Conservation (phyloP, 1,140 invertebrate genomes). For the Drosophila simulans region DNA sequence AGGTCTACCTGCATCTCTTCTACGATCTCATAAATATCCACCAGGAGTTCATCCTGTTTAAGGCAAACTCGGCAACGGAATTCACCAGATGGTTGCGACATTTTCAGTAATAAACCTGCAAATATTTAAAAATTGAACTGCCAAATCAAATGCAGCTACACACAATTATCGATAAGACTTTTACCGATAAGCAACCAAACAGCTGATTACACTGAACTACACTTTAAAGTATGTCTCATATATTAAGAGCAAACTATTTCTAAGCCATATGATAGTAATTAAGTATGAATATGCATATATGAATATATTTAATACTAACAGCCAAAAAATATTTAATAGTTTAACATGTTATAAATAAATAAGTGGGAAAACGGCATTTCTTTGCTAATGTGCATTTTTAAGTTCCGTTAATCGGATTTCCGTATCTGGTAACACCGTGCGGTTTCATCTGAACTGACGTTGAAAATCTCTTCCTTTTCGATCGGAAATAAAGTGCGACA, state of each 20-base stretch:
- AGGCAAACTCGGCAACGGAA: conserved; percentile 51
- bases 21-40: conserved; percentile 55
- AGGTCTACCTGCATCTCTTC: conserved; percentile 58
- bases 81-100: background rate
- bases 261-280: background rate
- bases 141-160: no score
- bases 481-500: background rate
- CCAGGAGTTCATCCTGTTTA: conserved; percentile 53
- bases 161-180: background rate
- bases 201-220: conserved; percentile 2
- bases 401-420: background rate
- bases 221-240: background rate
- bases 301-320: background rate
- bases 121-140: background rate
- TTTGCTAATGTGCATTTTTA: no score
- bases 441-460: background rate
- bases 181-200: background rate
- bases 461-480: background rate
- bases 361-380: background rate
- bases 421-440: conserved; percentile 1
- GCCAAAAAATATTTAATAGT: background rate
- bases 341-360: background rate
- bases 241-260: background rate
- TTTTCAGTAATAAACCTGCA: background rate
- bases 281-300: background rate